Percentiles rank a stretch among this genome's conserved stretches.
Conservation (phyloP, 2,888 invertebrate species). For the Nomada ruficornis region DNA sequence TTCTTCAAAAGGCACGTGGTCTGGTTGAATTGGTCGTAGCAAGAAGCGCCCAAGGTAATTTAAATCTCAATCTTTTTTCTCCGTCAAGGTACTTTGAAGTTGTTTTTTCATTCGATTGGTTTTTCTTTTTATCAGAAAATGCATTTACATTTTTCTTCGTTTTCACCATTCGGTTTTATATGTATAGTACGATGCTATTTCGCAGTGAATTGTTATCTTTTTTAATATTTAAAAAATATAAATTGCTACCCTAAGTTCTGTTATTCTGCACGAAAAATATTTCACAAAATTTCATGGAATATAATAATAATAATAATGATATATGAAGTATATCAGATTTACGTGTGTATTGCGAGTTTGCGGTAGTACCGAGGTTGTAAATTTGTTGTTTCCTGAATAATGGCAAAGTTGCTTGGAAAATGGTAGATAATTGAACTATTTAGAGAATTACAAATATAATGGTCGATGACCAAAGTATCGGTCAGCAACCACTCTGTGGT, state of each 20-base stretch:
- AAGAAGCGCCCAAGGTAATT: slow-evolving; percentile 85
- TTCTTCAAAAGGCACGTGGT: slow-evolving; percentile 91
- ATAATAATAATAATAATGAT: too few relatives aligned
- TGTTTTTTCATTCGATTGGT: not conserved
- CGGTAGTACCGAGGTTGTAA: too few relatives aligned
- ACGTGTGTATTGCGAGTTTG: too few relatives aligned
- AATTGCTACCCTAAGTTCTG: too few relatives aligned
- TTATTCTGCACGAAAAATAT: too few relatives aligned
- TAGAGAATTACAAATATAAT: slow-evolving; percentile 4
- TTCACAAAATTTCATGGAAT: too few relatives aligned
- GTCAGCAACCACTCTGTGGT: not conserved
- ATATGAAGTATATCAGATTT: too few relatives aligned
- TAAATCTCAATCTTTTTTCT: slow-evolving; percentile 23
- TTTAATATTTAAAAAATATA: too few relatives aligned
- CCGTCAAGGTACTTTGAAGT: not conserved
- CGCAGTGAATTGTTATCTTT: not conserved
- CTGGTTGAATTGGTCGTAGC: slow-evolving; percentile 88
- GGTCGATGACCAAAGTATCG: not conserved
- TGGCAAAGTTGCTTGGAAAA: too few relatives aligned
- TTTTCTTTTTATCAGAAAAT: too few relatives aligned
- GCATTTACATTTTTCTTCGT: not conserved
- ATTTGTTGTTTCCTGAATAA: not conserved
- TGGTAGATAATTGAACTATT: slow-evolving; percentile 1
- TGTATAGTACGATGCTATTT: not conserved
- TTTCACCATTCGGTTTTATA: not conserved